These are phyloP conservation scores for Archocentrus centrarchus DNA, from an alignment of 2,113 vertebrate genomes.

Conservation along the genomic window DNA sequence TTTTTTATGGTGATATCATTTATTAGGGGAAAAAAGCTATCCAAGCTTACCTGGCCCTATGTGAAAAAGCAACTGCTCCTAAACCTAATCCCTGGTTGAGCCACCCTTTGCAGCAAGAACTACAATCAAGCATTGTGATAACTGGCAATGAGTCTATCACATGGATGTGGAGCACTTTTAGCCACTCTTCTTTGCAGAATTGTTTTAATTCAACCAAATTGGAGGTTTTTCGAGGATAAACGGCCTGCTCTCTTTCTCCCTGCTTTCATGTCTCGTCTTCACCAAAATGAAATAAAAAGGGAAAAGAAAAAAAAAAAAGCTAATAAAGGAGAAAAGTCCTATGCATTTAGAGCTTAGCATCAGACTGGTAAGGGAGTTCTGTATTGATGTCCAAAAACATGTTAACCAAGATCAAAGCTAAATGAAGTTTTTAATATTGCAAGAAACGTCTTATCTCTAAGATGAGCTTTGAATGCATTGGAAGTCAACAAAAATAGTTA, in stretches of 20 bases:
- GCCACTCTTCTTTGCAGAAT: no score
- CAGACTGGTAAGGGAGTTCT: neutral
- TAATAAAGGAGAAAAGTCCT: neutral
- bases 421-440: neutral
- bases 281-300: neutral
- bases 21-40: neutral
- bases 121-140: no score
- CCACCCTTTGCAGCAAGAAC: no score
- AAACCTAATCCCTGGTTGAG: no score
- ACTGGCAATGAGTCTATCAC: no score
- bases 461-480: neutral
- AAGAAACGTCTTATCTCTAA: neutral
- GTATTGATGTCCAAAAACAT: neutral
- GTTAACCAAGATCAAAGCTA: neutral
- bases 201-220: no score
- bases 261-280: neutral
- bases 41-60: neutral
- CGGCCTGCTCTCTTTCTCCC: neutral
- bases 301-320: neutral
- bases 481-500: constrained; percentile 1
- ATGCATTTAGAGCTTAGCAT: neutral
- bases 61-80: neutral
- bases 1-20: neutral
- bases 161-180: no score
- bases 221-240: no score